Evolutionary conservation across 2,888 invertebrate species (phyloP).

Genomic region (Troilus luridus): DNA sequence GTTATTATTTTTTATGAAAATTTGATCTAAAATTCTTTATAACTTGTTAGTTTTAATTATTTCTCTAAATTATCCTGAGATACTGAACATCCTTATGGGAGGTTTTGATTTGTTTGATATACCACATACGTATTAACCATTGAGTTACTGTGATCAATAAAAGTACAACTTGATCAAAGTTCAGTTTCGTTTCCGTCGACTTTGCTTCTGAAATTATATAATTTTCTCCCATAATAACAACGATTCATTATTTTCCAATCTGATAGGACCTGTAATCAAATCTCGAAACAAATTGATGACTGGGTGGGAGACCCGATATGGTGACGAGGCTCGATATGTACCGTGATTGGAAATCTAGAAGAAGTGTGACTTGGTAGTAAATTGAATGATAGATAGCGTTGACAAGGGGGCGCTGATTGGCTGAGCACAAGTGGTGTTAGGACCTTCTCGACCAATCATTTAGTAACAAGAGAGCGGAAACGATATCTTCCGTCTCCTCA

Average conservation of each 20-base stretch:
- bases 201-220: not conserved
- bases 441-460: constrained; percentile 45
- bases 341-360: constrained; percentile 43
- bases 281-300: not conserved
- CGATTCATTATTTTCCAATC: not conserved
- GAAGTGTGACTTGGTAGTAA: constrained; percentile 44
- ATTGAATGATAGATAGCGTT: constrained; percentile 54
- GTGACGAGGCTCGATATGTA: not conserved
- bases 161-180: too few species aligned
- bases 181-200: not conserved
- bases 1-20: too few species aligned
- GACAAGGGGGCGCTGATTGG: constrained; percentile 53
- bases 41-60: too few species aligned
- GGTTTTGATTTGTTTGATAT: too few species aligned
- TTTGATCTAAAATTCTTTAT: too few species aligned
- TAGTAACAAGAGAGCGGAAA: constrained; percentile 43
- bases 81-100: too few species aligned
- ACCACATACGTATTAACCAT: too few species aligned
- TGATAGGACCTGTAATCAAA: not conserved
- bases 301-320: not conserved
- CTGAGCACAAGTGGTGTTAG: constrained; percentile 47
- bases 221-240: not conserved
- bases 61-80: too few species aligned
- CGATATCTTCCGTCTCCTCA: constrained; percentile 40
- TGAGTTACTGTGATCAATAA: too few species aligned